A percentile compares a stretch with the other conserved stretches of the same genome.
Evolutionary conservation across 2,797 vertebrate species (phyloP).

Genomic region (Fistularia commersonii): DNA sequence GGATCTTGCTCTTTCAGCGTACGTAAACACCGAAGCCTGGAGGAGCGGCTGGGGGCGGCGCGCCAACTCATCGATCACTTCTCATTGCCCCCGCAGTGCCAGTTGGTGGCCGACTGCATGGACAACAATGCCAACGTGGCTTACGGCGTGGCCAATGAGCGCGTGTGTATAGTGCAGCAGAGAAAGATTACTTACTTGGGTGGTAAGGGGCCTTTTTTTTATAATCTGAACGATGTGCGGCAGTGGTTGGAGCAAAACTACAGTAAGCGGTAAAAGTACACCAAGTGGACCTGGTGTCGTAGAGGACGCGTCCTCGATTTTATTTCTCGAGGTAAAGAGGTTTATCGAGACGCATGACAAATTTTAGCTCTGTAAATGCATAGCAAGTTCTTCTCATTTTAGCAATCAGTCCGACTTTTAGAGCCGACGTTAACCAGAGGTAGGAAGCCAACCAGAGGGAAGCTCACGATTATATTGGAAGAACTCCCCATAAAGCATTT

Average conservation of each 20-base stretch:
- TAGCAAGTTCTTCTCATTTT: too few relatives aligned
- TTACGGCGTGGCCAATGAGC: slow-evolving; percentile 92
- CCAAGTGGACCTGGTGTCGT: slow-evolving; percentile 35
- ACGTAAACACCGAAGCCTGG: slow-evolving; percentile 87
- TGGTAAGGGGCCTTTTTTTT: slow-evolving; percentile 95
- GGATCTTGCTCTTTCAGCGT: slow-evolving; percentile 85
- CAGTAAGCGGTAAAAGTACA: slow-evolving; percentile 77
- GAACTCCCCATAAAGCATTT: too few relatives aligned
- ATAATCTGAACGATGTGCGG: slow-evolving; percentile 88
- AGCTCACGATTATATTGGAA: too few relatives aligned
- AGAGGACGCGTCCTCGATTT: background rate
- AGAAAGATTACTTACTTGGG: slow-evolving; percentile 92
- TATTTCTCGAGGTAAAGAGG: too few relatives aligned
- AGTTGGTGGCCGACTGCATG: slow-evolving; percentile 94
- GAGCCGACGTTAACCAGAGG: too few relatives aligned
- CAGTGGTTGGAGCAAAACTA: slow-evolving; percentile 90
- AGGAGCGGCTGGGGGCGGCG: slow-evolving; percentile 89
- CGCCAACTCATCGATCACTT: slow-evolving; percentile 84
- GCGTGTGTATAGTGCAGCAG: slow-evolving; percentile 92
- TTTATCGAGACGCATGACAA: too few relatives aligned
- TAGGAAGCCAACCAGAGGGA: too few relatives aligned
- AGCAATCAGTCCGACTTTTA: too few relatives aligned
- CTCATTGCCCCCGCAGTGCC: slow-evolving; percentile 89
- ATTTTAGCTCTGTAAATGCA: too few relatives aligned
- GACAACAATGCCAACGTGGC: slow-evolving; percentile 96